Percentiles rank a stretch among this genome's conserved stretches.
phyloP scores from a whole-genome alignment of 2,797 vertebrate species.

The Lophius americanus region DNA sequence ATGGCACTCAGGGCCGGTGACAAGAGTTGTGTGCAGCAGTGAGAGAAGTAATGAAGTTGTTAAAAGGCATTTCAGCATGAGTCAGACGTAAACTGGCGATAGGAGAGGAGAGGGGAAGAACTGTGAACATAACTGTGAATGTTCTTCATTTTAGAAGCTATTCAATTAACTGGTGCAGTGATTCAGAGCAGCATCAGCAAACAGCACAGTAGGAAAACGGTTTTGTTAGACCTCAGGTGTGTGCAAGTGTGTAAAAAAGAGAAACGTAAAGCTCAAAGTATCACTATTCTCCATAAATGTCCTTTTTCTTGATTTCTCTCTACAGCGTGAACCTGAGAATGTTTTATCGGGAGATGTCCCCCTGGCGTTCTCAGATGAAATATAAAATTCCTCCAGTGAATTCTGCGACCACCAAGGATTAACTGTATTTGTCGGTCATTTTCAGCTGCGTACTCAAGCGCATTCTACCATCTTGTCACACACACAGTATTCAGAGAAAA shows the following conservation, averaged over 20 bases:
- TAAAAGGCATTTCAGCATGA: constrained; percentile 60
- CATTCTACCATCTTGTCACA: too few species aligned
- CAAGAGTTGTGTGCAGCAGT: constrained; percentile 26
- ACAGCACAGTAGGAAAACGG: constrained; percentile 41
- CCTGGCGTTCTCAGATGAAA: too few species aligned
- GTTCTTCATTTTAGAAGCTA: constrained; percentile 67
- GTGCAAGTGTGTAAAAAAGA: constrained; percentile 10
- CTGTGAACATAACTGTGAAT: constrained; percentile 78
- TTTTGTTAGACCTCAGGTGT: constrained; percentile 41
- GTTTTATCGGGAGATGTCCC: background rate
- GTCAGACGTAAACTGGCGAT: constrained; percentile 63
- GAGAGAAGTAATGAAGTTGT: constrained; percentile 35
- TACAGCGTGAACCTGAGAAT: background rate
- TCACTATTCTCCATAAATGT: constrained; percentile 4
- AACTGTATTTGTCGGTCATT: too few species aligned
- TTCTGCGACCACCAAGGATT: too few species aligned
- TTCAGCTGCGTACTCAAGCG: too few species aligned
- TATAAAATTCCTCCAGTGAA: too few species aligned
- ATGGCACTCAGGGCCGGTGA: constrained; percentile 35
- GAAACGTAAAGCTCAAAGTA: background rate
- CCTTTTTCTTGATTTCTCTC: background rate
- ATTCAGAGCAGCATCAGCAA: constrained; percentile 47
- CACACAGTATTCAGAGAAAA: too few species aligned
- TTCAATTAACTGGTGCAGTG: constrained; percentile 47
- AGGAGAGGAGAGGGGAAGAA: constrained; percentile 55